These are phyloP conservation scores for Opisthocomus hoazin DNA, from an alignment of 2,113 vertebrate species.

Conservation along the genomic window DNA sequence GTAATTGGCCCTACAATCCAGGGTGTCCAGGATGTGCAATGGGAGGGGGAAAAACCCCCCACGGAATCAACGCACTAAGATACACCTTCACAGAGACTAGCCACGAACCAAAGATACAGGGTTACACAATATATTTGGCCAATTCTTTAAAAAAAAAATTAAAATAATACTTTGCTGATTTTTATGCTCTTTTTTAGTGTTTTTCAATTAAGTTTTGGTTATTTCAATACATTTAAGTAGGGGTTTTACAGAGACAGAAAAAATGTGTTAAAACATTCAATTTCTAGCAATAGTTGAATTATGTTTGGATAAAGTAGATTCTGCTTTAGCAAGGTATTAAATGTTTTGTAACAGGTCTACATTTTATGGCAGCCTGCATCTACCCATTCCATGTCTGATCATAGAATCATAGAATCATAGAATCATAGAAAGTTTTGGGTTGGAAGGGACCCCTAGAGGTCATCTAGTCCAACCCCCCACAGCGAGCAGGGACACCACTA, in stretches of 20 bases:
- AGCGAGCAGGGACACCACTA: no score
- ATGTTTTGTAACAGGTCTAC: neutral
- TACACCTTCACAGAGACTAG: accelerated
- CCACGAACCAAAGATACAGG: neutral
- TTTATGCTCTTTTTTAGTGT: neutral
- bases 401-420: no score
- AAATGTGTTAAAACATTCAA: neutral
- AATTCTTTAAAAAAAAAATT: neutral
- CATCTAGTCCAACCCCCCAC: no score
- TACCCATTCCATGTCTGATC: neutral
- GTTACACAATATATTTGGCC: neutral
- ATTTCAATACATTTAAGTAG: neutral
- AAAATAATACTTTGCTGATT: neutral
- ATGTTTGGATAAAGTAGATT: neutral
- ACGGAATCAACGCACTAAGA: neutral
- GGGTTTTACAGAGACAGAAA: neutral
- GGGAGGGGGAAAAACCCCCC: neutral
- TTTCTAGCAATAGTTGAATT: neutral
- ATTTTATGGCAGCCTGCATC: neutral
- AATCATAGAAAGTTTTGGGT: no score
- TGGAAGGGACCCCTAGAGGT: no score
- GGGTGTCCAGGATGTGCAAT: no score
- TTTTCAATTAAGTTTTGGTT: neutral
- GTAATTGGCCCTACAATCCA: neutral
- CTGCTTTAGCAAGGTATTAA: neutral